Percentiles rank a stretch among this genome's conserved stretches.
Conservation (phyloP, 2,797 vertebrate species). For the Potorous gilbertii region DNA sequence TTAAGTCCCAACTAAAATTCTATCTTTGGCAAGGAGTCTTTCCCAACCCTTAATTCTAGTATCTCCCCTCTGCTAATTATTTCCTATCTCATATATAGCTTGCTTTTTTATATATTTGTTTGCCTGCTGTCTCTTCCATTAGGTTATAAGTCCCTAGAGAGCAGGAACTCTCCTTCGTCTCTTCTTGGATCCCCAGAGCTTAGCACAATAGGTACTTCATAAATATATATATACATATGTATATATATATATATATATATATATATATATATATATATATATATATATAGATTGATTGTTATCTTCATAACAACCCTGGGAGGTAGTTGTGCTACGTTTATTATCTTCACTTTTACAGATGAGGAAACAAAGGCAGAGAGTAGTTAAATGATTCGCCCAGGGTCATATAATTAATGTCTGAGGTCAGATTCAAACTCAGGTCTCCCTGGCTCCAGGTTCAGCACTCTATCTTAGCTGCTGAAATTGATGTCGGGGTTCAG, state of each 20-base stretch:
- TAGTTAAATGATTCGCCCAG: no score
- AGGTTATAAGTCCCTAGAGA: background rate
- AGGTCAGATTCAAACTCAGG: background rate
- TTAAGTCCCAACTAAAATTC: background rate
- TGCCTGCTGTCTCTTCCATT: background rate
- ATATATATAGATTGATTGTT: background rate
- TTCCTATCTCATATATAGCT: background rate
- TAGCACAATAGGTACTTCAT: background rate
- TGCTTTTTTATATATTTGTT: background rate
- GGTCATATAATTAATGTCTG: background rate
- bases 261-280: background rate
- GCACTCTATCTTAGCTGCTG: background rate
- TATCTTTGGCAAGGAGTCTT: background rate
- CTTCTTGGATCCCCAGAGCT: background rate
- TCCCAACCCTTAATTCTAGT: background rate
- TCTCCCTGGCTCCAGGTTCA: background rate
- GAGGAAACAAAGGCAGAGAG: background rate
- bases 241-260: background rate
- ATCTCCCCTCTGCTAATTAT: background rate
- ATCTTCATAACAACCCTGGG: background rate
- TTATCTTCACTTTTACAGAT: background rate
- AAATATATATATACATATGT: background rate
- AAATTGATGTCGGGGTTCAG: background rate
- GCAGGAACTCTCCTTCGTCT: background rate
- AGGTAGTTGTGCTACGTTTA: background rate